These are phyloP conservation scores for Ceramica pisi DNA, from an alignment of 2,888 invertebrate species.

Conservation along the genomic window DNA sequence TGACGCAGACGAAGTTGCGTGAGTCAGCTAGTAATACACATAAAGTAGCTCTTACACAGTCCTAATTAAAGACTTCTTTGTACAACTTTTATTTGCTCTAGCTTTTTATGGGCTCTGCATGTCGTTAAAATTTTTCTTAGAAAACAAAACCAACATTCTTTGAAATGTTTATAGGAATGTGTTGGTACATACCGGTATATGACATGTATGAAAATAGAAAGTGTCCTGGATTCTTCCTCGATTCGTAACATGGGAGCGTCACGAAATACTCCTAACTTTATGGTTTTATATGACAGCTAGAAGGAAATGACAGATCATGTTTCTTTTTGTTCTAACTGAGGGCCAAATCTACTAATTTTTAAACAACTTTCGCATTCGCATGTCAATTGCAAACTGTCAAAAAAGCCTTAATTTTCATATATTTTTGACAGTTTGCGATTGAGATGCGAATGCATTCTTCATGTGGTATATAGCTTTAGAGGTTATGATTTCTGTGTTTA, in stretches of 20 bases:
- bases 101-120: slow-evolving; percentile 37
- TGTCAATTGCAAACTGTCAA: too few species aligned
- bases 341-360: too few species aligned
- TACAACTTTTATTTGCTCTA: slow-evolving; percentile 27
- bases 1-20: too few species aligned
- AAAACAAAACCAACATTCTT: slow-evolving; percentile 48
- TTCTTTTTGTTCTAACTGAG: background rate
- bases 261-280: slow-evolving; percentile 2
- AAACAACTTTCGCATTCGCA: too few species aligned
- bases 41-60: background rate
- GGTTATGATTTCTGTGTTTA: background rate
- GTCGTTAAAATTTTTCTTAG: slow-evolving; percentile 44
- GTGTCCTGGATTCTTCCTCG: slow-evolving; percentile 44
- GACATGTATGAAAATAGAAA: slow-evolving; percentile 47
- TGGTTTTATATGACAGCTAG: background rate
- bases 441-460: too few species aligned
- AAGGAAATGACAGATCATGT: background rate
- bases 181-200: slow-evolving; percentile 31
- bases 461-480: background rate
- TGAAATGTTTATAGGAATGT: slow-evolving; percentile 23
- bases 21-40: too few species aligned
- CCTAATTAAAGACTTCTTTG: background rate
- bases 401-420: too few species aligned
- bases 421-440: too few species aligned
- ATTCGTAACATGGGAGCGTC: slow-evolving; percentile 43